Evolutionary conservation across 2,888 invertebrate species (phyloP).

Genomic region (Chrysolina oricalcia): DNA sequence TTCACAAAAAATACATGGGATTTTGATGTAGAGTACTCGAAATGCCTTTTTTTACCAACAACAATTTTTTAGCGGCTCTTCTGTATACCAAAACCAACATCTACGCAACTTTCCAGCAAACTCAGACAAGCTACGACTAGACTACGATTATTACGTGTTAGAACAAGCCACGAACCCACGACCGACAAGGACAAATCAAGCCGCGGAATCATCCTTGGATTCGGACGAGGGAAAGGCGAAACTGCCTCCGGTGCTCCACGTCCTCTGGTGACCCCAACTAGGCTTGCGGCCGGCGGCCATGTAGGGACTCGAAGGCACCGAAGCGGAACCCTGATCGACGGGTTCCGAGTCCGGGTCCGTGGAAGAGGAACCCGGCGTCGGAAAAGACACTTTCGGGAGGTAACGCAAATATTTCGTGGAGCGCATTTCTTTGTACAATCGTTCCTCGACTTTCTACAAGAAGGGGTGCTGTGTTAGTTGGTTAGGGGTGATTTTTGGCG

Average conservation of each 20-base stretch:
- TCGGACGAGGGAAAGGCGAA: conserved; percentile 50
- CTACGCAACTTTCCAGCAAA: neutral
- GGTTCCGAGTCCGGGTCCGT: conserved; percentile 52
- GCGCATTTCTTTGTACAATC: conserved; percentile 71
- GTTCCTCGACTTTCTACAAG: conserved; percentile 75
- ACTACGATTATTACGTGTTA: neutral
- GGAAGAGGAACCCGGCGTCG: conserved; percentile 58
- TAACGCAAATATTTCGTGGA: conserved; percentile 69
- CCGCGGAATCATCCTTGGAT: conserved; percentile 62
- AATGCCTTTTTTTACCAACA: too few relatives aligned
- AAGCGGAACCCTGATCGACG: conserved; percentile 53
- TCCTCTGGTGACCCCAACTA: conserved; percentile 68
- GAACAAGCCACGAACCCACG: conserved; percentile 46
- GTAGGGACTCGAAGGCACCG: conserved; percentile 67
- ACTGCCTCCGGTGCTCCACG: conserved; percentile 67
- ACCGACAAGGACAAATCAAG: conserved; percentile 51
- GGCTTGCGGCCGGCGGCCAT: conserved; percentile 56
- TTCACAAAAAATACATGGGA: too few relatives aligned
- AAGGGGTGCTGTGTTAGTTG: conserved; percentile 53
- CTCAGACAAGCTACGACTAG: neutral
- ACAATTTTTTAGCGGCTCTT: too few relatives aligned
- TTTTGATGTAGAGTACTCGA: too few relatives aligned
- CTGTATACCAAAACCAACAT: neutral
- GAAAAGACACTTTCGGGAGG: conserved; percentile 64
- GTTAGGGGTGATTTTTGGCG: neutral